phyloP scores from a whole-genome alignment of 2,888 invertebrate genomes.

The Euclidia mi region DNA sequence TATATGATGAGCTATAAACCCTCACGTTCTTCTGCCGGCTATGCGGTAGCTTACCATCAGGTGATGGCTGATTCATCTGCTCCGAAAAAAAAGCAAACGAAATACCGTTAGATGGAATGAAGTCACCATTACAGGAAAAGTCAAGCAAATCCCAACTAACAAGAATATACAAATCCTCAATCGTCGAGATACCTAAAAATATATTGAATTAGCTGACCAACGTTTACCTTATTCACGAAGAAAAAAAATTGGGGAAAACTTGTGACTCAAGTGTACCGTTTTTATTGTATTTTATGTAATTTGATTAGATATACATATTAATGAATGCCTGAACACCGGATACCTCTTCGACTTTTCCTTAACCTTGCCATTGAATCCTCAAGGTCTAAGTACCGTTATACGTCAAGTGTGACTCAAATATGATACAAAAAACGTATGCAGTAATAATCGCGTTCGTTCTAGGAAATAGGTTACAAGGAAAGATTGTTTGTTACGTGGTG shows the following conservation, averaged over 20 bases:
- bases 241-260: not conserved
- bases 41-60: too few relatives aligned
- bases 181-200: too few relatives aligned
- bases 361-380: conserved; percentile 51
- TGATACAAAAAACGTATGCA: conserved; percentile 35
- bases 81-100: too few relatives aligned
- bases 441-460: conserved; percentile 37
- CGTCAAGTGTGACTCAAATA: conserved; percentile 40
- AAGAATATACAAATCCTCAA: too few relatives aligned
- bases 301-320: conserved; percentile 6
- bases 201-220: too few relatives aligned
- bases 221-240: too few relatives aligned
- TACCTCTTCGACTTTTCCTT: conserved; percentile 41
- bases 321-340: not conserved
- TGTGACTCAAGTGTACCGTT: conserved; percentile 10
- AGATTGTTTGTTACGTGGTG: conserved; percentile 19
- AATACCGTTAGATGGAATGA: too few relatives aligned
- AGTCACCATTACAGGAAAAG: too few relatives aligned
- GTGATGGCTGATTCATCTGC: too few relatives aligned
- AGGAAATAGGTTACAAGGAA: conserved; percentile 45
- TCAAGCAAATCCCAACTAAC: too few relatives aligned
- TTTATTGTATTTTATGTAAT: not conserved
- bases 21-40: too few relatives aligned
- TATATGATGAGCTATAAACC: too few relatives aligned
- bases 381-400: conserved; percentile 54